Evolutionary conservation across 2,797 vertebrate species (phyloP).

Genomic region (Platalea minor): DNA sequence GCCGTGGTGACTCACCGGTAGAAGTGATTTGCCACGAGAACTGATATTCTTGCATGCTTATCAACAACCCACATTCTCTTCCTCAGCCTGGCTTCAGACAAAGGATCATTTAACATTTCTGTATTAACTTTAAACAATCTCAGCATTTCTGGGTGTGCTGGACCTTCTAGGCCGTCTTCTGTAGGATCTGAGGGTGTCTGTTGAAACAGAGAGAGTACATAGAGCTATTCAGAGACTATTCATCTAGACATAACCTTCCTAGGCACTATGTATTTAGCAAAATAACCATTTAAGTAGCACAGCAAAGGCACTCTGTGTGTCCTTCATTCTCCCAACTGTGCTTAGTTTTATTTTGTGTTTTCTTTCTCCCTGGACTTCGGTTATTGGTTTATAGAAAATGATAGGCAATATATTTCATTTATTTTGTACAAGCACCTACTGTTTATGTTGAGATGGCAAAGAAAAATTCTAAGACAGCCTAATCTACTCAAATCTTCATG

Average conservation of each 20-base stretch:
- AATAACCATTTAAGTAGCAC: background rate
- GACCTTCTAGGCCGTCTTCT: background rate
- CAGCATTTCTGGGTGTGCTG: background rate
- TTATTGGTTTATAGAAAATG: background rate
- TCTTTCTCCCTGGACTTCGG: background rate
- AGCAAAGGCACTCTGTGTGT: background rate
- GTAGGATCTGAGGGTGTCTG: background rate
- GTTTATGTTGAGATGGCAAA: background rate
- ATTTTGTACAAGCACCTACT: background rate
- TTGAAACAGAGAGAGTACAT: background rate
- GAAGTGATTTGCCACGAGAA: background rate
- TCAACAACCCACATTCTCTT: constrained; percentile 40
- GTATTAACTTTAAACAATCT: background rate
- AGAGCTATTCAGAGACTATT: background rate
- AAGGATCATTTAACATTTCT: background rate
- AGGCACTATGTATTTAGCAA: background rate
- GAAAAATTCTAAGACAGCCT: background rate
- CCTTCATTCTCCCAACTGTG: background rate
- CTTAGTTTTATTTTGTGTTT: background rate
- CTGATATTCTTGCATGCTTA: constrained; percentile 31
- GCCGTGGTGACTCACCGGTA: background rate
- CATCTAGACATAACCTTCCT: background rate
- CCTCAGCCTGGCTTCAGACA: constrained; percentile 33
- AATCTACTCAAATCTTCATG: background rate
- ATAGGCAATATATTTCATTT: background rate